These are phyloP conservation scores for Burhinus bistriatus DNA, from an alignment of 2,113 vertebrate genomes.

Conservation along the genomic window DNA sequence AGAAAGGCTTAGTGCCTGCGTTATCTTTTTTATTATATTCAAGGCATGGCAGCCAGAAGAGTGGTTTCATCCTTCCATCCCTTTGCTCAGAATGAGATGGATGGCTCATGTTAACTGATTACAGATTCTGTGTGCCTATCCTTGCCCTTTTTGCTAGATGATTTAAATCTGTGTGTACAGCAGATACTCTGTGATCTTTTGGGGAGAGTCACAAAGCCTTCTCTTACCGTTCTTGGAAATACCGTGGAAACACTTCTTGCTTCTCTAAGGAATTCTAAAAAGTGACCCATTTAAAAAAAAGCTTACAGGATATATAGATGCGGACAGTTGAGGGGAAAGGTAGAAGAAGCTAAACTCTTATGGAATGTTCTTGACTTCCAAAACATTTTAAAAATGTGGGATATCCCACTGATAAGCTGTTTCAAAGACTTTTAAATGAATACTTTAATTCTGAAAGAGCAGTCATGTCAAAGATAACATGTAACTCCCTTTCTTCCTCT, in stretches of 20 bases:
- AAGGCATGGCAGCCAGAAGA: not conserved
- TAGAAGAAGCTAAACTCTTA: not conserved
- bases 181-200: not conserved
- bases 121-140: not conserved
- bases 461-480: not conserved
- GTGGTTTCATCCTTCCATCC: not conserved
- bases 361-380: not conserved
- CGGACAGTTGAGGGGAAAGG: not conserved
- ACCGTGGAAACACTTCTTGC: not conserved
- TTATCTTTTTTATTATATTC: not conserved
- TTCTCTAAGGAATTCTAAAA: not conserved
- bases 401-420: not conserved
- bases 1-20: fast-evolving
- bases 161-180: not conserved
- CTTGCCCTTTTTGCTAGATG: not conserved
- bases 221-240: not conserved
- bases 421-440: not conserved
- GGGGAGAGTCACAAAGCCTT: not conserved
- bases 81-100: not conserved
- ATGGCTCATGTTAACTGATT: not conserved
- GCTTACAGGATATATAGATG: not conserved
- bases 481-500: not conserved
- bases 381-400: not conserved
- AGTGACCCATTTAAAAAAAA: not conserved
- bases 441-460: not conserved